phyloP scores from a whole-genome alignment of 2,797 vertebrate genomes.

The Heteromormyrus szaboi region DNA sequence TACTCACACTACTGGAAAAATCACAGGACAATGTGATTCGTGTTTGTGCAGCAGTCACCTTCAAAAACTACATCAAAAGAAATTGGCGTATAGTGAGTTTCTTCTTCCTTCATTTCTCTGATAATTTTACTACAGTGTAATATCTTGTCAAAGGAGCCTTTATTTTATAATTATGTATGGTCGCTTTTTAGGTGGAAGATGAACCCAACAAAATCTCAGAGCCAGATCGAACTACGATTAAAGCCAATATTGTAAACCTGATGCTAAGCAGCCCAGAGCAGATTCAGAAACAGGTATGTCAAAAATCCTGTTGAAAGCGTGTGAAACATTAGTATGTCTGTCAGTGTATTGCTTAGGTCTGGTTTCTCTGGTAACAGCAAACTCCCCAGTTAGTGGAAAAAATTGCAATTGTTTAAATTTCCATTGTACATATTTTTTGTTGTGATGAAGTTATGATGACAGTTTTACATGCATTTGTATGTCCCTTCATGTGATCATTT shows the following conservation, averaged over 20 bases:
- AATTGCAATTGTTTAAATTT: background rate
- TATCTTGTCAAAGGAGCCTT: background rate
- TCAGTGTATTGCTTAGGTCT: background rate
- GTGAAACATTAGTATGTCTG: background rate
- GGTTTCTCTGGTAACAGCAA: background rate
- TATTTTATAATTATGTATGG: background rate
- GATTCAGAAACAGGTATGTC: conserved; percentile 92
- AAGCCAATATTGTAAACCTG: conserved; percentile 93
- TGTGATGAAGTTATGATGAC: background rate
- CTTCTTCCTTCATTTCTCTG: background rate
- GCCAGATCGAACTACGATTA: conserved; percentile 82
- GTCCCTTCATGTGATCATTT: background rate
- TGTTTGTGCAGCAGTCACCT: conserved; percentile 92
- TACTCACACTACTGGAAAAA: conserved; percentile 87
- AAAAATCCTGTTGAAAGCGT: background rate
- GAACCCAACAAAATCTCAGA: conserved; percentile 97
- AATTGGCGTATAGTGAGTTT: conserved; percentile 93
- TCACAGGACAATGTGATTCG: conserved; percentile 93
- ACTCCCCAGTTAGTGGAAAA: background rate
- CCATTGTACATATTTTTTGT: background rate
- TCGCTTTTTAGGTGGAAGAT: conserved; percentile 72
- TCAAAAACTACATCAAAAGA: conserved; percentile 98
- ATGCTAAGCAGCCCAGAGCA: conserved; percentile 97
- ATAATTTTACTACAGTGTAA: background rate
- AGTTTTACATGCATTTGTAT: background rate